Conservation (phyloP, 1,140 invertebrate genomes). For the Drosophila albomicans region DNA sequence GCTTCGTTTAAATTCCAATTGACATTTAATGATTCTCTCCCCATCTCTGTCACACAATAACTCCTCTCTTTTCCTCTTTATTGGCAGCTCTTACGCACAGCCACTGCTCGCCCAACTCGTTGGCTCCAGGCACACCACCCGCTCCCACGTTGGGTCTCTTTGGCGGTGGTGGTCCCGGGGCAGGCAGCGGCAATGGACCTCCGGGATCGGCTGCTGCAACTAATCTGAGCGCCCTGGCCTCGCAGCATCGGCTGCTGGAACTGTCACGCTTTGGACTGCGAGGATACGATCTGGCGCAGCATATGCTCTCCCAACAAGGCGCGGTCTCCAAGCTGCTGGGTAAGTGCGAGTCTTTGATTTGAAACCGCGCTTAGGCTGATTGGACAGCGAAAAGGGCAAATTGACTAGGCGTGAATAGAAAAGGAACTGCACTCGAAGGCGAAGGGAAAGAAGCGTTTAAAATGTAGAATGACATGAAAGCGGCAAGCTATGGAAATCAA, state of each 20-base stretch:
- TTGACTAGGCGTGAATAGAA: no score
- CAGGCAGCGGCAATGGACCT: slow-evolving; percentile 74
- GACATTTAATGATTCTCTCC: slow-evolving; percentile 72
- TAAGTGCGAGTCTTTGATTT: slow-evolving; percentile 85
- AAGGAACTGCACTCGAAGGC: neutral
- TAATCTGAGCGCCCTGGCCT: slow-evolving; percentile 89
- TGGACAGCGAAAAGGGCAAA: neutral
- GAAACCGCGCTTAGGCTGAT: neutral
- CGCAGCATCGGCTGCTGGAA: slow-evolving; percentile 91
- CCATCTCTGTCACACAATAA: slow-evolving; percentile 11
- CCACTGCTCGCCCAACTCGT: slow-evolving; percentile 67
- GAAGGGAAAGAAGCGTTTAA: neutral
- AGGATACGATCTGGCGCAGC: slow-evolving; percentile 95
- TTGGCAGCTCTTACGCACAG: slow-evolving; percentile 67
- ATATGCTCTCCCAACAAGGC: slow-evolving; percentile 95
- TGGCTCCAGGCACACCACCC: slow-evolving; percentile 85
- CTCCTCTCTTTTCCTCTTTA: slow-evolving; percentile 5
- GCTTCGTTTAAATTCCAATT: slow-evolving; percentile 84
- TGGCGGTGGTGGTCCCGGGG: slow-evolving; percentile 31
- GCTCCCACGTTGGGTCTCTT: slow-evolving; percentile 82
- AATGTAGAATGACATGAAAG: neutral
- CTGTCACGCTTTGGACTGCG: slow-evolving; percentile 92
- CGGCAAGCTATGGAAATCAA: no score
- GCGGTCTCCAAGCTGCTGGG: slow-evolving; percentile 95
- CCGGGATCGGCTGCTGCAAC: slow-evolving; percentile 85